Percentiles rank a stretch among this genome's conserved stretches.
These are phyloP conservation scores for Drosophila auraria DNA, from an alignment of 1,140 invertebrate genomes.

Conservation along the genomic window DNA sequence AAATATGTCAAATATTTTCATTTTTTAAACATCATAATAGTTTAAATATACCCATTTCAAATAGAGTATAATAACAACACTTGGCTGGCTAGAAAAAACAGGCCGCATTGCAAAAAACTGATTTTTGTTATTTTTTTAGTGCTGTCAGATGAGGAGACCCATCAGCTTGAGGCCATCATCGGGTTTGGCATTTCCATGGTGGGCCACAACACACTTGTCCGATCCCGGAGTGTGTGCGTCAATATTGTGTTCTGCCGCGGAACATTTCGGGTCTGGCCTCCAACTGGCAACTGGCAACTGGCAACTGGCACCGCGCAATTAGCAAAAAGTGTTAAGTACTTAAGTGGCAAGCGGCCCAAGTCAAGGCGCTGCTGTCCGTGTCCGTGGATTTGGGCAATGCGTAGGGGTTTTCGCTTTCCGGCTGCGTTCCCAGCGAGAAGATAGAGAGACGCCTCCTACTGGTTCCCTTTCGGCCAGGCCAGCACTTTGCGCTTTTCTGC, in stretches of 20 bases:
- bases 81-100: not conserved
- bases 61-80: slow-evolving; percentile 49
- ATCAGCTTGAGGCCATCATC: slow-evolving; percentile 43
- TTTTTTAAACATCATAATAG: not conserved
- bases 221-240: slow-evolving; percentile 32
- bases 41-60: not conserved
- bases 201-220: slow-evolving; percentile 69
- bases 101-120: slow-evolving; percentile 28
- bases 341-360: slow-evolving; percentile 69
- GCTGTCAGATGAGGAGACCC: slow-evolving; percentile 53
- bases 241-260: slow-evolving; percentile 25
- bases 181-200: slow-evolving; percentile 43
- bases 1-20: too few relatives aligned
- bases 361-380: slow-evolving; percentile 52
- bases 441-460: not conserved
- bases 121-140: slow-evolving; percentile 37
- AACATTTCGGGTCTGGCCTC: slow-evolving; percentile 64
- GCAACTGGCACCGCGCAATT: slow-evolving; percentile 69
- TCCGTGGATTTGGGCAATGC: slow-evolving; percentile 42
- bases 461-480: slow-evolving; percentile 12
- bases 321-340: slow-evolving; percentile 83
- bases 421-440: slow-evolving; percentile 33
- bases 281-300: slow-evolving; percentile 45
- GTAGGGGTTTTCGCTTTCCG: slow-evolving; percentile 76
- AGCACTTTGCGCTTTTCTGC: slow-evolving; percentile 80